phyloP scores from a whole-genome alignment of 2,888 invertebrate genomes.

The Clusia tigrina region DNA sequence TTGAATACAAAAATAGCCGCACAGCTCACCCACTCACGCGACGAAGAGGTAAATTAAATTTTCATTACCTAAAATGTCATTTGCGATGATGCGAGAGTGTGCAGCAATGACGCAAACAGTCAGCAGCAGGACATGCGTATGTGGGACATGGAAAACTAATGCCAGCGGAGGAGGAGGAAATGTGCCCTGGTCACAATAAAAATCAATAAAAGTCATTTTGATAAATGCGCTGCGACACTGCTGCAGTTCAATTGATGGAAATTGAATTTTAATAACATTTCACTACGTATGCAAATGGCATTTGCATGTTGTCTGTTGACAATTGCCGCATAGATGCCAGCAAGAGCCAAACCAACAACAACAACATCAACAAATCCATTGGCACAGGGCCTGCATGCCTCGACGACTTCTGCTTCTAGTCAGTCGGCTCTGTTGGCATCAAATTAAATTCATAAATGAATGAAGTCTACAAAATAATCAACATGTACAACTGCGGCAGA shows the following conservation, averaged over 20 bases:
- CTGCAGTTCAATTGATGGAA: background rate
- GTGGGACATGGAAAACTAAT: slow-evolving; percentile 18
- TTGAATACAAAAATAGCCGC: background rate
- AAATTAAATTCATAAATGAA: background rate
- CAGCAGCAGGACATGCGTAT: slow-evolving; percentile 3
- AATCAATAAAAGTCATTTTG: slow-evolving; percentile 8
- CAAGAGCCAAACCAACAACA: too few species aligned
- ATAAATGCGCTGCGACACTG: slow-evolving; percentile 8
- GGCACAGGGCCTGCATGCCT: too few species aligned
- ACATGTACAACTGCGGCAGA: background rate
- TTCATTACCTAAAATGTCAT: slow-evolving; percentile 28
- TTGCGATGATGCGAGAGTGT: background rate
- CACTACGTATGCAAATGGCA: background rate
- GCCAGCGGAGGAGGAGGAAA: too few species aligned
- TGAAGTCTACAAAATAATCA: background rate
- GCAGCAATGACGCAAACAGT: slow-evolving; percentile 5
- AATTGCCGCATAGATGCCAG: too few species aligned
- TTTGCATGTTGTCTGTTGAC: background rate
- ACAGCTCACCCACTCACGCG: background rate
- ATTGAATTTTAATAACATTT: slow-evolving; percentile 8
- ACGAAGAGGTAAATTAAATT: slow-evolving; percentile 17
- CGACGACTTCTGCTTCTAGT: background rate
- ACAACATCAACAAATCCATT: too few species aligned
- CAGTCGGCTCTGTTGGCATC: background rate
- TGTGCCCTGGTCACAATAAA: background rate